These are phyloP conservation scores for Galemys pyrenaicus DNA, from an alignment of 2,113 vertebrate species.

Conservation along the genomic window DNA sequence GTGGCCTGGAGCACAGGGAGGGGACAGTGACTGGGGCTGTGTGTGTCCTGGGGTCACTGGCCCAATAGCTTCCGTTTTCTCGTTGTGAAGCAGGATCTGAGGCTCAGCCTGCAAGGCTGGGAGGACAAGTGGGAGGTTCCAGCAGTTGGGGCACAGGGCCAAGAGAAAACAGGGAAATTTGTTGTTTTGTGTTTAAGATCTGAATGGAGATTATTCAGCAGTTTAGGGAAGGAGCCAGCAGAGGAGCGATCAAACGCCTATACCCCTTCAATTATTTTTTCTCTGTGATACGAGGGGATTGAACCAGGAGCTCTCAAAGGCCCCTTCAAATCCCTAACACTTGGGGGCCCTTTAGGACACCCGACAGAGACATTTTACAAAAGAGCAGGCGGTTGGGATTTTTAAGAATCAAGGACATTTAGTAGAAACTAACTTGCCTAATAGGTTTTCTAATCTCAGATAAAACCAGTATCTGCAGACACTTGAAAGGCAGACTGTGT, in stretches of 20 bases:
- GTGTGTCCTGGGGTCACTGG: neutral
- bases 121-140: neutral
- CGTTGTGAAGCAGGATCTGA: neutral
- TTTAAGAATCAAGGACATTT: neutral
- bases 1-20: too few species aligned
- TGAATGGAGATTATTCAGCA: neutral
- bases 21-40: neutral
- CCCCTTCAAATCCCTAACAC: neutral
- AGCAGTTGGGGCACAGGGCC: neutral
- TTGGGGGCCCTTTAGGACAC: neutral
- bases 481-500: neutral
- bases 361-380: neutral
- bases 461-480: neutral
- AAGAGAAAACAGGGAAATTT: neutral
- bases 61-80: neutral
- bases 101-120: neutral
- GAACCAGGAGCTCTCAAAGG: neutral
- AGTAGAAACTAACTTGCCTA: neutral
- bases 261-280: neutral
- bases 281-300: neutral
- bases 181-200: neutral
- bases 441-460: constrained; percentile 17
- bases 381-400: neutral
- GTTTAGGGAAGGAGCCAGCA: neutral
- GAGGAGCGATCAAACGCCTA: neutral